These are phyloP conservation scores for Neosilurus mollespiculum DNA, from an alignment of 2,797 vertebrate species.

Conservation along the genomic window DNA sequence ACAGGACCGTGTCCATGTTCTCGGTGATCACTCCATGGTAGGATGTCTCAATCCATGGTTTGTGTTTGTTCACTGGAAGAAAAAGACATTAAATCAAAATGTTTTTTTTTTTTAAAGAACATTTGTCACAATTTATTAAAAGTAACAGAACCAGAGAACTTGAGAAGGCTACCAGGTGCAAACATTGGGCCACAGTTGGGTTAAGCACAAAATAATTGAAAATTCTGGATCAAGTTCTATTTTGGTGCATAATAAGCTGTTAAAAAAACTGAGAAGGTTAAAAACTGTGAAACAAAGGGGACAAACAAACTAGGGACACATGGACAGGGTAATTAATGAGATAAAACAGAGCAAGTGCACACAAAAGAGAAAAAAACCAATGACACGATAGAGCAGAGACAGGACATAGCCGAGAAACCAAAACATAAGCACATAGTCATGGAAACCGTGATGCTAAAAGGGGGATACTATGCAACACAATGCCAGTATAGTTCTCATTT, in stretches of 20 bases:
- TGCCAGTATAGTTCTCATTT: neutral
- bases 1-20: constrained; percentile 91
- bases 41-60: constrained; percentile 97
- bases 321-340: neutral
- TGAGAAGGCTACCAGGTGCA: neutral
- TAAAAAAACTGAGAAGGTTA: neutral
- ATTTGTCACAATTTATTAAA: neutral
- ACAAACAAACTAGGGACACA: neutral
- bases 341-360: neutral
- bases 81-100: neutral
- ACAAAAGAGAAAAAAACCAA: neutral
- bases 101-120: neutral
- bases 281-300: neutral
- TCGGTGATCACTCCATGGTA: constrained; percentile 97
- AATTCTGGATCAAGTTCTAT: neutral
- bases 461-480: neutral
- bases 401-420: neutral
- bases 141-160: neutral
- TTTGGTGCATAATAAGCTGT: neutral
- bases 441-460: neutral
- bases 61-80: constrained; percentile 93
- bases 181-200: neutral
- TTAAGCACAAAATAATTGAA: neutral
- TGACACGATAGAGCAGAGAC: neutral
- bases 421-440: neutral